phyloP scores from a whole-genome alignment of 2,797 vertebrate species.

The Sarcophilus harrisii region DNA sequence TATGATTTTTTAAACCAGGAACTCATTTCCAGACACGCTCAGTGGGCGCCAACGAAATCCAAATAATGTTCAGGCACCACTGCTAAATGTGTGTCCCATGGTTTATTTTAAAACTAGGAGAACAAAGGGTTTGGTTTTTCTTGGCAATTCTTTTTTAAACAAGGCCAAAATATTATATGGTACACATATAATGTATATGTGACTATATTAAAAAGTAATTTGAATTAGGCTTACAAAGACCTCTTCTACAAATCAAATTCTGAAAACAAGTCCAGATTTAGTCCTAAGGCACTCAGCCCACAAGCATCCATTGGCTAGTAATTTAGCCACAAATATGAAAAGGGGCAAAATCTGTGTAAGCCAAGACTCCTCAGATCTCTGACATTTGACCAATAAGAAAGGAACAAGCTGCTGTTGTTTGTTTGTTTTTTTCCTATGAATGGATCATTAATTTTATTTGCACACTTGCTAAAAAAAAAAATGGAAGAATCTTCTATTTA shows the following conservation, averaged over 20 bases:
- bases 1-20: background rate
- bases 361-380: background rate
- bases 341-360: slow-evolving; percentile 31
- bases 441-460: slow-evolving; percentile 51
- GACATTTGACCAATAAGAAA: background rate
- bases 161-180: background rate
- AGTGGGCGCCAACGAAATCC: background rate
- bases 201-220: background rate
- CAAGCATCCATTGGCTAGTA: background rate
- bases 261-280: background rate
- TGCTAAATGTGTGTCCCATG: background rate
- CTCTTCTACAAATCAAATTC: background rate
- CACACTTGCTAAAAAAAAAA: slow-evolving; percentile 58
- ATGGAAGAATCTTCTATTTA: slow-evolving; percentile 3
- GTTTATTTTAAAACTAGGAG: background rate
- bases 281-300: background rate
- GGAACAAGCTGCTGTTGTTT: background rate
- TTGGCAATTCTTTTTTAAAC: background rate
- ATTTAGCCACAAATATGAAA: background rate
- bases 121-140: background rate
- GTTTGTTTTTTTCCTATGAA: slow-evolving; percentile 13
- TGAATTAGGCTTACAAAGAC: background rate
- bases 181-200: background rate
- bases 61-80: background rate
- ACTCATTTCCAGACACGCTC: background rate